These are phyloP conservation scores for Gambusia affinis DNA, from an alignment of 2,113 vertebrate species.

Conservation along the genomic window DNA sequence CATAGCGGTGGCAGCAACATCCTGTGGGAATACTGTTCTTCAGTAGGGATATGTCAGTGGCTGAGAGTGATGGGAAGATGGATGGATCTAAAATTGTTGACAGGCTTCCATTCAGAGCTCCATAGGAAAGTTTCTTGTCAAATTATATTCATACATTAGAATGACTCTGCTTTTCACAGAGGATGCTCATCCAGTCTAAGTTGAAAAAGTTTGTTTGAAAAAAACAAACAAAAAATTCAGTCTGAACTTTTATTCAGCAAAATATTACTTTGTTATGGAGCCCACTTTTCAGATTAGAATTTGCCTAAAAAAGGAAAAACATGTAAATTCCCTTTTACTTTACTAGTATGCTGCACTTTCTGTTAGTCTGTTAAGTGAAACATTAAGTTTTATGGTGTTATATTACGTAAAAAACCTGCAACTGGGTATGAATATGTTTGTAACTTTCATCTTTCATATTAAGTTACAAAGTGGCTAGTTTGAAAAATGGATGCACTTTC, in stretches of 20 bases:
- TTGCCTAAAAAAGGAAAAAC: too few species aligned
- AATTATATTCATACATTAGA: background rate
- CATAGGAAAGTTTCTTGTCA: background rate
- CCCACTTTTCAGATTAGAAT: background rate
- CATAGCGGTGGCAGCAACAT: background rate
- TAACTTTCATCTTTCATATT: background rate
- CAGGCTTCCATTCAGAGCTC: background rate
- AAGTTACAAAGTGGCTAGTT: too few species aligned
- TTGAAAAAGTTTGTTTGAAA: background rate
- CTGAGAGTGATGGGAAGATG: background rate
- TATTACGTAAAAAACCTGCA: background rate
- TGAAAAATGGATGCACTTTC: conserved; percentile 2
- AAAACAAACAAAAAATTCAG: background rate
- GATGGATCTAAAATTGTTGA: too few species aligned
- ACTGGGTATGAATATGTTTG: background rate
- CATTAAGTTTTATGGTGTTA: too few species aligned
- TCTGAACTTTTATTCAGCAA: background rate
- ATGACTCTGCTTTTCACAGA: too few species aligned
- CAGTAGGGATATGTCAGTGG: too few species aligned
- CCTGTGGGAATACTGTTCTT: too few species aligned
- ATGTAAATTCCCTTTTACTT: background rate
- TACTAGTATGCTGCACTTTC: background rate
- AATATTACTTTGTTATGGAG: background rate
- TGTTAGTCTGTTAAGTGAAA: background rate
- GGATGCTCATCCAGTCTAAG: background rate